These are phyloP conservation scores for Caenorhabditis zanzibari DNA, from an alignment of 2,888 invertebrate species.

Conservation along the genomic window DNA sequence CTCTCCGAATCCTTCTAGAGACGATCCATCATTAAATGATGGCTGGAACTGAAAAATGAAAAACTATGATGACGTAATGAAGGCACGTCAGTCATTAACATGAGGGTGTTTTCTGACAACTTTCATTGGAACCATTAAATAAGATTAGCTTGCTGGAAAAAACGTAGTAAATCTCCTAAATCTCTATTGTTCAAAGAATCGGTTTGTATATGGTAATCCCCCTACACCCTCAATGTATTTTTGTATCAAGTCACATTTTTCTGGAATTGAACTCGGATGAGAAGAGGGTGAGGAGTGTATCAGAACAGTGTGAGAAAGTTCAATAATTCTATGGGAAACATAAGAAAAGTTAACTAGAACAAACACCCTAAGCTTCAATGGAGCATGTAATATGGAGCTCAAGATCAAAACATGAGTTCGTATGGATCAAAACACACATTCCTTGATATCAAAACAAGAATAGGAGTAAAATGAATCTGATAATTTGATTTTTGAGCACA, in stretches of 20 bases:
- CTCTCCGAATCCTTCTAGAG: conserved; percentile 39
- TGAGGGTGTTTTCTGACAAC: conserved; percentile 14
- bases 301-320: too few species aligned
- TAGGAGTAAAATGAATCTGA: not conserved
- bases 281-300: not conserved
- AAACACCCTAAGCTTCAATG: not conserved
- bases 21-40: conserved; percentile 45
- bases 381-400: not conserved
- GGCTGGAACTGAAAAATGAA: conserved; percentile 51
- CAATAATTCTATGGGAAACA: not conserved
- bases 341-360: not conserved
- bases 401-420: not conserved
- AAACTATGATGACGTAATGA: conserved; percentile 14
- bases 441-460: not conserved
- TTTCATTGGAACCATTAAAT: not conserved
- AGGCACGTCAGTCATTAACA: conserved; percentile 12
- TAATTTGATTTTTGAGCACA: not conserved
- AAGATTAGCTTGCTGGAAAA: conserved; percentile 1
- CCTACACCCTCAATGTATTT: conserved; percentile 30
- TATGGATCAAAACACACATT: not conserved
- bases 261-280: too few species aligned
- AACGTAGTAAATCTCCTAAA: conserved; percentile 35
- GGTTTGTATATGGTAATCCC: conserved; percentile 21
- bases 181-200: conserved; percentile 12
- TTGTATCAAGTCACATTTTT: not conserved